Base-by-base conservation (phyloP, 2,888 invertebrate genomes). In the Zaprionus obscuricornis region DNA sequence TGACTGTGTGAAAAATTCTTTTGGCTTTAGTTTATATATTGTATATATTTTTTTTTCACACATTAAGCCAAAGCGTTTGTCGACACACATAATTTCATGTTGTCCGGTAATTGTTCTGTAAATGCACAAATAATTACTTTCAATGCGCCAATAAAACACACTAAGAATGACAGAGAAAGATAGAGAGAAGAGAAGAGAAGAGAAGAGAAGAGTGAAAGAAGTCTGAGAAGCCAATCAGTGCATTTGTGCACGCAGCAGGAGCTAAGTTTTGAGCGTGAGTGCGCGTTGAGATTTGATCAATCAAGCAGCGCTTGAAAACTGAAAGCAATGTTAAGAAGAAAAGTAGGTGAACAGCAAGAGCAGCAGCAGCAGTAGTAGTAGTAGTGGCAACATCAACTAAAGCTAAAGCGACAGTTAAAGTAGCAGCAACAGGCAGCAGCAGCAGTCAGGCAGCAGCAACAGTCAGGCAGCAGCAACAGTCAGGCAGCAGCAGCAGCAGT, bases 111-210 rank as follows among this genome's bases (percentile, higher is more conserved):
- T 84, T 78, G 82, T 82, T 84, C 84, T 82, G 68, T 77, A 81
- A 84, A 82, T 76, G 74, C 82, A 84, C 69, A 74, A 84, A 84
- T 84, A 81, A 81, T 81, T 83, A 81, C 81, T 79, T 83, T 83
- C 79, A 83, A 74, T 74, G 79, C 83, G 79, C 67, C 74, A 78
- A 78, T 82, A 82, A 78, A 74, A 68, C 34, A 27, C n/a, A 43
- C 8, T 20, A 17, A 24, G 13, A 33, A 26, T 13, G 13, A 42
- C 27, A 31, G n/a, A 47, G 16, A 40, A 22, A 24, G 2, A 13
- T 7, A 7, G 24, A 37, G 13, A 18, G 10, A 18, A 33, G 22
- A 39, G 24, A 29, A 16, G 10, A 37, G 29, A 33, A n/a, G n/a
- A n/a, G n/a, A 42, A 43, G 46, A 43, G 33, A 31, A 57, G 34